phyloP scores from a whole-genome alignment of 2,113 vertebrate genomes.

The Beaufortia kweichowensis region DNA sequence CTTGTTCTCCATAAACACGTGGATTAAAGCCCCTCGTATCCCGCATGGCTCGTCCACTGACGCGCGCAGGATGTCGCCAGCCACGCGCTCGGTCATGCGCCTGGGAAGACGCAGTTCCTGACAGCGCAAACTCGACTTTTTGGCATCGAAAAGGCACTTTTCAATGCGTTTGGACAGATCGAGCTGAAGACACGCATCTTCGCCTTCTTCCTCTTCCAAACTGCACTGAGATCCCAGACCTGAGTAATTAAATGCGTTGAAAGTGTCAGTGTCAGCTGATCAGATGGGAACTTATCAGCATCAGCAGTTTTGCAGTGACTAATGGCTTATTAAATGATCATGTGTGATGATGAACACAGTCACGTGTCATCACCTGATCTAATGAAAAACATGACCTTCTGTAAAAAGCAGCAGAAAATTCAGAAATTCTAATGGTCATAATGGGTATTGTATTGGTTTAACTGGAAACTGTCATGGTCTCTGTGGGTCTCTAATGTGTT shows the following conservation, averaged over 20 bases:
- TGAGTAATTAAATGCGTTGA: slow-evolving; percentile 21
- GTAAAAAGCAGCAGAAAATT: too few relatives aligned
- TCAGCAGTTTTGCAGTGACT: slow-evolving; percentile 15
- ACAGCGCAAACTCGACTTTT: slow-evolving; percentile 67
- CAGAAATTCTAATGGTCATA: too few relatives aligned
- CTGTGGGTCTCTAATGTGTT: too few relatives aligned
- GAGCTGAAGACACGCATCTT: slow-evolving; percentile 59
- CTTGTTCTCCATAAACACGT: slow-evolving; percentile 66
- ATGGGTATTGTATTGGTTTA: too few relatives aligned
- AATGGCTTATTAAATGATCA: not conserved
- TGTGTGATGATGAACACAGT: not conserved
- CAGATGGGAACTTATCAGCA: not conserved
- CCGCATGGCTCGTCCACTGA: slow-evolving; percentile 75
- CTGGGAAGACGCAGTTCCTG: slow-evolving; percentile 71
- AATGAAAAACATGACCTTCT: not conserved
- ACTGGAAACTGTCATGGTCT: too few relatives aligned
- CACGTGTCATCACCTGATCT: slow-evolving; percentile 25
- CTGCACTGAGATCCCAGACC: slow-evolving; percentile 58
- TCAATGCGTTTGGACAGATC: slow-evolving; percentile 68
- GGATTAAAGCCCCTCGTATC: slow-evolving; percentile 72
- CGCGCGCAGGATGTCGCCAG: slow-evolving; percentile 64
- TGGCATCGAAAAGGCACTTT: slow-evolving; percentile 69
- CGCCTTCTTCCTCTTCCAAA: slow-evolving; percentile 59
- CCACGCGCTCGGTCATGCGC: slow-evolving; percentile 65
- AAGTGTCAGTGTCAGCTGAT: slow-evolving; percentile 3